Conservation (phyloP, 2,797 vertebrate genomes). For the Telmatherina bonti region DNA sequence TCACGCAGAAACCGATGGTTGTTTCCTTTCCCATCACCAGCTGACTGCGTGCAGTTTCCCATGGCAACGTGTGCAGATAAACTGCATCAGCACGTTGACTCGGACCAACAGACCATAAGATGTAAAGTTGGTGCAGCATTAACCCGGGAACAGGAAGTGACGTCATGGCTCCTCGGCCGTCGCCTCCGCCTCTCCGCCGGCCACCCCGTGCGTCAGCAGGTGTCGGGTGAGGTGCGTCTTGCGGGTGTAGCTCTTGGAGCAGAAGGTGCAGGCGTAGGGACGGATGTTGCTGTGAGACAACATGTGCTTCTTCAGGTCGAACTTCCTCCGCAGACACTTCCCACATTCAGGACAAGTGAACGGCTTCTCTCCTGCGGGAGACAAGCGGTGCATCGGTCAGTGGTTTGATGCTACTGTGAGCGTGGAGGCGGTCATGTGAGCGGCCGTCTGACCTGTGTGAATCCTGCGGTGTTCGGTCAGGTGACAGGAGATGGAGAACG, state of each 20-base stretch:
- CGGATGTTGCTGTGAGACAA: conserved; percentile 76
- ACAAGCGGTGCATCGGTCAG: no score
- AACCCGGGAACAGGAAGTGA: not conserved
- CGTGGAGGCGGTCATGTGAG: not conserved
- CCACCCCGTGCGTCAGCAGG: conserved; percentile 69
- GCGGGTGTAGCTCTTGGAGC: conserved; percentile 82
- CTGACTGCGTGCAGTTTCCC: no score
- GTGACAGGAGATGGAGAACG: conserved; percentile 81
- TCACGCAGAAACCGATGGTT: no score
- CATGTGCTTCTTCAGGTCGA: conserved; percentile 82
- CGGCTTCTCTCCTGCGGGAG: conserved; percentile 76
- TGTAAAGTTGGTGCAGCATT: no score
- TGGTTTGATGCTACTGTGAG: not conserved
- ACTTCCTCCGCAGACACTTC: conserved; percentile 79
- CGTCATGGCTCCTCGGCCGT: not conserved
- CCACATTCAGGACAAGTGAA: conserved; percentile 79
- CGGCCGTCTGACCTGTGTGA: conserved; percentile 70
- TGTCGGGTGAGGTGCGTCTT: conserved; percentile 81
- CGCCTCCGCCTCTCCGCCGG: not conserved
- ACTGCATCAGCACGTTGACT: not conserved
- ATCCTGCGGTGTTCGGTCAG: conserved; percentile 79
- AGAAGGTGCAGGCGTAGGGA: conserved; percentile 71
- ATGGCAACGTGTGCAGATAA: no score
- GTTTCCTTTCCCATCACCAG: no score
- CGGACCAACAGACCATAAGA: no score